Evolutionary conservation across 2,888 invertebrate genomes (phyloP).

Genomic region (Lapara coniferarum): DNA sequence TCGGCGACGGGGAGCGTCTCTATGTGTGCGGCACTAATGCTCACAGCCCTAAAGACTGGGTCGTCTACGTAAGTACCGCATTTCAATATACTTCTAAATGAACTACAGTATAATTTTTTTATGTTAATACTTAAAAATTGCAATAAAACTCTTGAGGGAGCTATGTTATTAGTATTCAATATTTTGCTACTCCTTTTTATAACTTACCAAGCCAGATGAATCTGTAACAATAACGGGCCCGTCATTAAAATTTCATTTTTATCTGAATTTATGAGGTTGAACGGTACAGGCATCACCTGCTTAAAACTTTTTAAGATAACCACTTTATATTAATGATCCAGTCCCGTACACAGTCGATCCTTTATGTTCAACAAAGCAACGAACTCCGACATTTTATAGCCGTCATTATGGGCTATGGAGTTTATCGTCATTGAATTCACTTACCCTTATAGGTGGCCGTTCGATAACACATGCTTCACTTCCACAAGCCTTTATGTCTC

Average conservation of each 20-base stretch:
- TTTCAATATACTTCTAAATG: conserved; percentile 6
- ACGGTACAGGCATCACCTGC: conserved; percentile 29
- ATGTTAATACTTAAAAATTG: neutral
- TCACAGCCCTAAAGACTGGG: conserved; percentile 86
- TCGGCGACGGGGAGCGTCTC: conserved; percentile 84
- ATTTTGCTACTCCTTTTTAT: conserved; percentile 32
- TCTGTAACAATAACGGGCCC: conserved; percentile 31
- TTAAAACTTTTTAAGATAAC: conserved; percentile 29
- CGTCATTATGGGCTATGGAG: conserved; percentile 37
- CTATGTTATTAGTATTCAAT: conserved; percentile 9
- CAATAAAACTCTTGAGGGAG: neutral
- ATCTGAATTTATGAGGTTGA: conserved; percentile 33
- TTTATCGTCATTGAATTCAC: conserved; percentile 47
- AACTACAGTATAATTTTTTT: neutral
- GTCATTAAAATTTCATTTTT: conserved; percentile 33
- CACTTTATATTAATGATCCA: conserved; percentile 31
- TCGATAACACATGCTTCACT: conserved; percentile 29
- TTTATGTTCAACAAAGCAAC: conserved; percentile 44
- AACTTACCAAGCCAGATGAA: conserved; percentile 30
- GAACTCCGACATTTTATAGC: conserved; percentile 40
- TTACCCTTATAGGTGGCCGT: conserved; percentile 33
- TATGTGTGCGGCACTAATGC: conserved; percentile 87
- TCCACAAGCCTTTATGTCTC: conserved; percentile 27
- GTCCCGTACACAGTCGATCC: conserved; percentile 36
- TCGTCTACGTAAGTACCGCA: conserved; percentile 80